Conservation (phyloP, 1,140 invertebrate species). For the Gonioctena quinquepunctata region DNA sequence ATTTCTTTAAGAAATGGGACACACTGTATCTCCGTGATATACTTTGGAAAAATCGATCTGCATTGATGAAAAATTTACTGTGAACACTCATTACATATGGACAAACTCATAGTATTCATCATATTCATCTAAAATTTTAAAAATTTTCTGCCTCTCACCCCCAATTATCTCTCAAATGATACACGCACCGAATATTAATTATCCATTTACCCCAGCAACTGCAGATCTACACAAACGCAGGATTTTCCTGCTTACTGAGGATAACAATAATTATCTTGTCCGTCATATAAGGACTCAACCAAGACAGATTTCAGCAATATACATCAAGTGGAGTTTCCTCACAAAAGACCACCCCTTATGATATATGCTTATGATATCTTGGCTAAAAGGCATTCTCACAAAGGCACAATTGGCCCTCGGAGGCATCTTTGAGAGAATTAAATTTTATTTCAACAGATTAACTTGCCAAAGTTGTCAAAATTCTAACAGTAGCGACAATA, state of each 20-base stretch:
- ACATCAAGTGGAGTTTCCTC: slow-evolving; percentile 32
- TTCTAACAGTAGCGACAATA: slow-evolving; percentile 38
- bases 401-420: slow-evolving; percentile 37
- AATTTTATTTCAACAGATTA: slow-evolving; percentile 43
- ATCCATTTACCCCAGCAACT: neutral
- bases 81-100: too few relatives aligned
- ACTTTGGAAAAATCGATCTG: too few relatives aligned
- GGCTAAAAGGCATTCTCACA: slow-evolving; percentile 24
- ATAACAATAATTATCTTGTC: slow-evolving; percentile 34
- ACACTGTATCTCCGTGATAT: too few relatives aligned
- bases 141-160: too few relatives aligned
- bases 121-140: neutral
- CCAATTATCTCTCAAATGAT: too few relatives aligned
- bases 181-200: neutral
- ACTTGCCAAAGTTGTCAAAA: slow-evolving; percentile 42
- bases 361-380: slow-evolving; percentile 32
- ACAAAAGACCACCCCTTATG: slow-evolving; percentile 30
- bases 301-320: slow-evolving; percentile 34
- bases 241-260: slow-evolving; percentile 6
- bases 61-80: too few relatives aligned
- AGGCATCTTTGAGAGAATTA: slow-evolving; percentile 36
- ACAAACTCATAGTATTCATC: too few relatives aligned
- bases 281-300: slow-evolving; percentile 24
- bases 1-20: too few relatives aligned
- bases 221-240: slow-evolving; percentile 7